Evolutionary conservation across 2,113 vertebrate genomes (phyloP).

Genomic region (Petroica traversi): DNA sequence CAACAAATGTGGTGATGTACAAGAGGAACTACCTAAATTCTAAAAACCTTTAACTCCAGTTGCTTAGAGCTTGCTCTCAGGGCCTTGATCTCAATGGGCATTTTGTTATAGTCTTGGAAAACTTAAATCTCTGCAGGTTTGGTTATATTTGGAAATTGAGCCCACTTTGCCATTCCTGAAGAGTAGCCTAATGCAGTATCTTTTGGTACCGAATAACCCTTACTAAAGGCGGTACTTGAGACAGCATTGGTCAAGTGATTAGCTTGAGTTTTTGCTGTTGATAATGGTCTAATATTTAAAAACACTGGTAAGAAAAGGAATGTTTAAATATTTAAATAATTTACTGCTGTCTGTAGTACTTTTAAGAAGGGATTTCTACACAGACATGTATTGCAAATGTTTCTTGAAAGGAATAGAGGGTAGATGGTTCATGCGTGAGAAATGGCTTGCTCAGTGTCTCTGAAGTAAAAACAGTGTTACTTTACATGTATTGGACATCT

Average conservation of each 20-base stretch:
- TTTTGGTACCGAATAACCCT: not conserved
- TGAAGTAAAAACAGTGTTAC: not conserved
- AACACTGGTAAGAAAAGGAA: not conserved
- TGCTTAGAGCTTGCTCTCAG: not conserved
- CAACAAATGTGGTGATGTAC: not conserved
- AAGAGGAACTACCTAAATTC: not conserved
- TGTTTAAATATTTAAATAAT: not conserved
- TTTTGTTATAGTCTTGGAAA: not conserved
- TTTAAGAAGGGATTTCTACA: not conserved
- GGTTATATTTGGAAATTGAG: not conserved
- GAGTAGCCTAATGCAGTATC: not conserved
- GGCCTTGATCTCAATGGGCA: not conserved
- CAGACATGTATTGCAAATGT: not conserved
- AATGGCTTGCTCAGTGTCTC: not conserved
- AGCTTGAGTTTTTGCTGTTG: not conserved
- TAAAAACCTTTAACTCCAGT: not conserved
- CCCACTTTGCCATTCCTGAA: not conserved
- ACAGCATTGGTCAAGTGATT: not conserved
- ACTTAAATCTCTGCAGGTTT: not conserved
- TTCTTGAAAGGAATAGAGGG: not conserved
- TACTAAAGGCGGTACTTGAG: not conserved
- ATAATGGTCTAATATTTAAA: not conserved
- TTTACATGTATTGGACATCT: not conserved
- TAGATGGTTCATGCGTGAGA: not conserved
- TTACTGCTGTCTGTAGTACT: not conserved